phyloP scores from a whole-genome alignment of 35 echinoderm and acorn worm species.

The Diadema setosum region DNA sequence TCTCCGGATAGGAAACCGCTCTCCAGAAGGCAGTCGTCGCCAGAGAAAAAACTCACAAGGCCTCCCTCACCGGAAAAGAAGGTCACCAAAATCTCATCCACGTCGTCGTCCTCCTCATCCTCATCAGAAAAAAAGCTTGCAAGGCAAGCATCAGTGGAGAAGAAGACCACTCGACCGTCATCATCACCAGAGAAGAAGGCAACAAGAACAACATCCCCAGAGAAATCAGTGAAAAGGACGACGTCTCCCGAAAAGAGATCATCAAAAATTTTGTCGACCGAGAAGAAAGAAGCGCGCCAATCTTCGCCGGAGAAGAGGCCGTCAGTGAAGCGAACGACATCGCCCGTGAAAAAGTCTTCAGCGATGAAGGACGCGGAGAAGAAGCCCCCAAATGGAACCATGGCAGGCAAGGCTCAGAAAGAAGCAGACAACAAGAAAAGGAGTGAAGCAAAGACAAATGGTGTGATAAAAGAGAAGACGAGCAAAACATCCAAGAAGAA shows the following conservation, averaged over 20 bases:
- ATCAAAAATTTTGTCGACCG: not conserved
- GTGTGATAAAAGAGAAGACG: not conserved
- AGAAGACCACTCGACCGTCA: not conserved
- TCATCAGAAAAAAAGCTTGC: not conserved
- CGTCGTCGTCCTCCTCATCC: not conserved
- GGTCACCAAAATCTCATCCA: not conserved
- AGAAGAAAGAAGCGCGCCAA: not conserved
- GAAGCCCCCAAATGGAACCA: not conserved
- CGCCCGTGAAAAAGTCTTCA: not conserved
- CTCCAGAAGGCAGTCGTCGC: not conserved
- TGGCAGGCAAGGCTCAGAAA: not conserved
- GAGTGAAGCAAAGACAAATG: not conserved
- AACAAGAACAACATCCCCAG: not conserved
- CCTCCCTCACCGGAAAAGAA: not conserved
- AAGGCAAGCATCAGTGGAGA: not conserved
- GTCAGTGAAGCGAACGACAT: not conserved
- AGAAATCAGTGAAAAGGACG: not conserved
- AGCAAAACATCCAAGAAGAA: not conserved
- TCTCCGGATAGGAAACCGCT: constrained; percentile 1
- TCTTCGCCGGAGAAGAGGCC: not conserved
- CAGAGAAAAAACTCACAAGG: not conserved
- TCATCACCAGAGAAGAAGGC: not conserved
- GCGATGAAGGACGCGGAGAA: not conserved
- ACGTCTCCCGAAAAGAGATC: not conserved
- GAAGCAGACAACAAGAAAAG: constrained; percentile 1